These are phyloP conservation scores for Hapalemur alaotrensis DNA, from an alignment of 2,797 vertebrate genomes.

Conservation along the genomic window DNA sequence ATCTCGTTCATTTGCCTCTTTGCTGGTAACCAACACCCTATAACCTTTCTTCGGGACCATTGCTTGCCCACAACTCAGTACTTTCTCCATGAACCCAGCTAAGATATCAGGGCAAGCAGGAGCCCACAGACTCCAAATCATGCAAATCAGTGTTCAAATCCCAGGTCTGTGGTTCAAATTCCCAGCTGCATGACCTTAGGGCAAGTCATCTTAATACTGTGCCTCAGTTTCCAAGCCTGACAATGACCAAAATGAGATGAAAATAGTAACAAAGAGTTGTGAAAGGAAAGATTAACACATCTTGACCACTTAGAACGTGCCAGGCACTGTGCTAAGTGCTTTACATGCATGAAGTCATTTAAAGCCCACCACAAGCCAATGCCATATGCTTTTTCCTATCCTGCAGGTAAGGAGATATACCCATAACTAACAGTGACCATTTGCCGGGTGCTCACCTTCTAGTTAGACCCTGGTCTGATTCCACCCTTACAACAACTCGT, in stretches of 20 bases:
- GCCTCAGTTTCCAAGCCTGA: background rate
- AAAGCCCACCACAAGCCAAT: too few species aligned
- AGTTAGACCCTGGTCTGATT: background rate
- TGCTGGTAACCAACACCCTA: background rate
- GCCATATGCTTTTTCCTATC: too few species aligned
- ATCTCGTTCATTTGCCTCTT: background rate
- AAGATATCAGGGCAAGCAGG: background rate
- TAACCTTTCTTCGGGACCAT: background rate
- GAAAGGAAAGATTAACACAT: background rate
- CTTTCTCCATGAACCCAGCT: background rate
- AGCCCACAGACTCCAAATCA: background rate
- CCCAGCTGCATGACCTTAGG: background rate
- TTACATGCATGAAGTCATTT: background rate
- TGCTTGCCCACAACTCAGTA: background rate
- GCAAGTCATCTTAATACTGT: background rate
- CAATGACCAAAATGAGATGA: background rate
- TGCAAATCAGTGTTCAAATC: background rate
- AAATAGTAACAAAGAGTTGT: background rate
- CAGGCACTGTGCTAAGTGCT: background rate
- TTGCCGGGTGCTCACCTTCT: background rate
- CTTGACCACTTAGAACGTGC: rapidly evolving
- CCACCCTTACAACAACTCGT: background rate
- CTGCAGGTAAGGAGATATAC: background rate
- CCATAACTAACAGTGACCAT: too few species aligned
- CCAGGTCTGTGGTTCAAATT: background rate